Base-by-base conservation (phyloP, 2,797 vertebrate genomes). In the Moxostoma hubbsi region DNA sequence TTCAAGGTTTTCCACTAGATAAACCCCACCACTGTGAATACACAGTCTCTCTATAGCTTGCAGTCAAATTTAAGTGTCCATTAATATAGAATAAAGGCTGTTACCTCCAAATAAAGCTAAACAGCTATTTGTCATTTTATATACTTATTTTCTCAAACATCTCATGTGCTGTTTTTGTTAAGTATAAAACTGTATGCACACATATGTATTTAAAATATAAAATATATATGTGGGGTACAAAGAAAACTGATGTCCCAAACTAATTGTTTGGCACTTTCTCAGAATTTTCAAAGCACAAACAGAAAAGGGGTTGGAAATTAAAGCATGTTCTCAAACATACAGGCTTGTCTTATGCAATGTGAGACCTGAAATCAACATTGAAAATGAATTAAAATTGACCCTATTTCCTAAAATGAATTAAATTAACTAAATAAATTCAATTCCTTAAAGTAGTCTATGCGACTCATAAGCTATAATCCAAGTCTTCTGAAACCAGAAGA, bases 51-150 rank as follows among this genome's bases (percentile, higher is more conserved):
- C 11, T 63, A 50, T 65, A 59, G 53, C 64, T 51, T 59, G 70
- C n/a, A 80, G 64, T 81, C 36, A 54, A 62, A 75, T 55, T 62
- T 59, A 68, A 69, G 16, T 45, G 7, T 61, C 64, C 65, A 54
- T 47, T 70, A 70, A 59, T 70, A 9, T 8, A 15, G 15, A 51
- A 70, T 69, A 70, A 43, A 45, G 11, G n/a, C 75, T 6, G 57
- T 69, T 68, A 50, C 16, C 13, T 50, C 47, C 13, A 43, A 5
- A 11, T 5, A 69, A 11, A 53, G 13, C 57, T 62, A 49, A 9
- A 51, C 5, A 75, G 61, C 36, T 65, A 55, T 65, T 64, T 16
- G 50, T 75, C 58, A 62, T 73, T 11, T 36, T 36, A 73, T 73
- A 36, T 57, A 73, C 51, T 62, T 73, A 16, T 47, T 49, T 24